Percentiles rank a stretch among this genome's conserved stretches.
These are phyloP conservation scores for Myrmecophaga tridactyla DNA, from an alignment of 2,113 vertebrate genomes.

Conservation along the genomic window DNA sequence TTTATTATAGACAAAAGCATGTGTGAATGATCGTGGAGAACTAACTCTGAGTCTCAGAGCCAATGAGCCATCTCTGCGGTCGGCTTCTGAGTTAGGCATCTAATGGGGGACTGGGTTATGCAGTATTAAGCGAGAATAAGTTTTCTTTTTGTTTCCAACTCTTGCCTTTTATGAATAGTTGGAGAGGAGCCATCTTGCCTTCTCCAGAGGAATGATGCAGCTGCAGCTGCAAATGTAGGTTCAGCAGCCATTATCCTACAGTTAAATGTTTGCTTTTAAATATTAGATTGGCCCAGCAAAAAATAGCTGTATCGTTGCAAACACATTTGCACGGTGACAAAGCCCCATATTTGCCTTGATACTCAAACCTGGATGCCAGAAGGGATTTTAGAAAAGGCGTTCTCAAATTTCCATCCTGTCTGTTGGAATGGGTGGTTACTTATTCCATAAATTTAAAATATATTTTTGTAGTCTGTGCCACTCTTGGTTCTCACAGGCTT, in stretches of 20 bases:
- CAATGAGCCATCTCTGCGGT: neutral
- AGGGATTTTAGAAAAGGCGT: neutral
- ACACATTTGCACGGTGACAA: neutral
- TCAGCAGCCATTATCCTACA: neutral
- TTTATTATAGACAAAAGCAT: neutral
- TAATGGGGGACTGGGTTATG: neutral
- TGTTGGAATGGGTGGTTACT: neutral
- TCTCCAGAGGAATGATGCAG: conserved; percentile 50
- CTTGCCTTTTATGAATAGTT: neutral
- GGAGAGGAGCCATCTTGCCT: conserved; percentile 38
- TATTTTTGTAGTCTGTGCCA: neutral
- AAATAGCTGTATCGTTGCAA: neutral
- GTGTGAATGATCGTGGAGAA: neutral
- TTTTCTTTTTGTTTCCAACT: neutral
- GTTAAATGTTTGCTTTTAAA: conserved; percentile 50
- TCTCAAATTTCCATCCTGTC: neutral
- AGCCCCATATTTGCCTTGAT: neutral
- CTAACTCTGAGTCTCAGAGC: neutral
- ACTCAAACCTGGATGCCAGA: neutral
- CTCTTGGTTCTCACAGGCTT: conserved; percentile 35
- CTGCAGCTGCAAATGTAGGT: conserved; percentile 50
- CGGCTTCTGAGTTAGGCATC: neutral
- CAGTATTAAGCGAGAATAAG: neutral
- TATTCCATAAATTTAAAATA: neutral
- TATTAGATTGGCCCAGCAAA: neutral